These are phyloP conservation scores for Druon quercuslanigerum DNA, from an alignment of 1,140 invertebrate genomes.

Conservation along the genomic window DNA sequence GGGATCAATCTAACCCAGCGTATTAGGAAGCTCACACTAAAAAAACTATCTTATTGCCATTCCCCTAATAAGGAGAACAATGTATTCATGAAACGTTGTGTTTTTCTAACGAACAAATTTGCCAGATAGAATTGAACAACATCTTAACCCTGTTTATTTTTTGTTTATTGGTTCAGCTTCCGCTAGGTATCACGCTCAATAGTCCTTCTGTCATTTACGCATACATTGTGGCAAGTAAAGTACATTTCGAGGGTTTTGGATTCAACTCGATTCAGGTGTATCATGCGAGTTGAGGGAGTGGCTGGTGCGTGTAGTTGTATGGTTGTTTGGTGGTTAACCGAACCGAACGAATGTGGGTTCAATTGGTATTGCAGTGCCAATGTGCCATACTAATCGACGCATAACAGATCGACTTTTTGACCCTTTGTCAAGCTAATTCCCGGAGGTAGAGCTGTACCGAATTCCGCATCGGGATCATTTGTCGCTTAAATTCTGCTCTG, in stretches of 20 bases:
- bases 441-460: constrained; percentile 13
- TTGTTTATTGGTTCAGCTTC: too few relatives aligned
- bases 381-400: constrained; percentile 44
- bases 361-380: constrained; percentile 23
- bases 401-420: constrained; percentile 42
- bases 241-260: constrained; percentile 64
- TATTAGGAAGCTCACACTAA: too few relatives aligned
- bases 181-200: background rate
- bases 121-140: too few relatives aligned
- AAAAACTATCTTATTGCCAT: too few relatives aligned
- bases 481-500: background rate
- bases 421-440: constrained; percentile 40
- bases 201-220: constrained; percentile 25
- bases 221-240: constrained; percentile 50
- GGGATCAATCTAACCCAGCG: too few relatives aligned
- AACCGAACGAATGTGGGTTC: constrained; percentile 24
- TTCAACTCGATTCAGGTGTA: constrained; percentile 47
- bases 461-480: background rate
- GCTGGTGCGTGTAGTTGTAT: constrained; percentile 54
- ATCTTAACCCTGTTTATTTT: too few relatives aligned
- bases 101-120: too few relatives aligned
- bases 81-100: too few relatives aligned
- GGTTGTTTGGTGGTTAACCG: background rate
- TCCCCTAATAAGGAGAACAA: too few relatives aligned
- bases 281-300: constrained; percentile 51